phyloP scores from a whole-genome alignment of 2,797 vertebrate species.

The Sebastes matsubarae region DNA sequence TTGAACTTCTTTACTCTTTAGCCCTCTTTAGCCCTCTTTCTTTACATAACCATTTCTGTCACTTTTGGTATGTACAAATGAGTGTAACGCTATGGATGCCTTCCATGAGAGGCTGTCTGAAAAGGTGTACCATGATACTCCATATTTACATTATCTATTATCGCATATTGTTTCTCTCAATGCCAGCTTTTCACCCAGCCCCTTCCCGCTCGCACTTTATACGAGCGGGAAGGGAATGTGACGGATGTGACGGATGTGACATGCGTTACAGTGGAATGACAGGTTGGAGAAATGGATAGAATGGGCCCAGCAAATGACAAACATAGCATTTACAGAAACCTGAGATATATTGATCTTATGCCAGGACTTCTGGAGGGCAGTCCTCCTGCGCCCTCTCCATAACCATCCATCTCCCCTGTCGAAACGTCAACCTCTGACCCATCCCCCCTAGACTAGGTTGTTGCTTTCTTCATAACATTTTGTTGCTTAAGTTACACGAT shows the following conservation, averaged over 20 bases:
- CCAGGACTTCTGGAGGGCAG: neutral
- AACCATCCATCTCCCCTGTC: constrained; percentile 21
- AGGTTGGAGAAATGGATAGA: constrained; percentile 9
- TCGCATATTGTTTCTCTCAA: neutral
- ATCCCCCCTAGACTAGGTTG: neutral
- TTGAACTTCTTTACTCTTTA: neutral
- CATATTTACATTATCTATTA: neutral
- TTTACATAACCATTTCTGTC: neutral
- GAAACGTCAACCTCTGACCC: neutral
- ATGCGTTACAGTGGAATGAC: neutral
- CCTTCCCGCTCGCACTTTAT: neutral
- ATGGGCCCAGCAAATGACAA: neutral
- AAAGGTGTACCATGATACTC: neutral
- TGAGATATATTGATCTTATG: constrained; percentile 13
- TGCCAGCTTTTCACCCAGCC: neutral
- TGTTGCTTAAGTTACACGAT: neutral
- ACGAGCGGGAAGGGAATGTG: neutral
- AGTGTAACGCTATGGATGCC: neutral
- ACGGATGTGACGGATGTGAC: neutral
- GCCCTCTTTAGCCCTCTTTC: neutral
- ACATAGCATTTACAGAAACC: neutral
- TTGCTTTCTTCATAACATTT: neutral
- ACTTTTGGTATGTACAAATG: neutral
- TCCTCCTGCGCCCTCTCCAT: neutral
- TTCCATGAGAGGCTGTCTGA: neutral